Evolutionary conservation across 2,113 vertebrate genomes (phyloP), one percentile per base, ranked within the genome.

Genomic region (Caloenas nicobarica): DNA sequence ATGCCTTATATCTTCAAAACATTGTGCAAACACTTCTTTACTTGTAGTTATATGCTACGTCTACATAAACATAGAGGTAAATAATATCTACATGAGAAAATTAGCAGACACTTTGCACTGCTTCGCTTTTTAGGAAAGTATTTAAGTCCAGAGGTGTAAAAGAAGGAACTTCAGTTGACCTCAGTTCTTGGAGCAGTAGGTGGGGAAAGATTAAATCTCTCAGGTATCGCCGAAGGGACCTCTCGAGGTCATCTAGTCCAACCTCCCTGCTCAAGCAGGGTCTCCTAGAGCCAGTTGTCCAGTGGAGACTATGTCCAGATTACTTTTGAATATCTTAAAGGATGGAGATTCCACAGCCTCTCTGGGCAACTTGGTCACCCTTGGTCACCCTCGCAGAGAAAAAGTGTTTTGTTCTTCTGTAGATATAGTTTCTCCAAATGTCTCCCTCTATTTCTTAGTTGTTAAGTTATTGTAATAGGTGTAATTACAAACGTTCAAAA

Each of bases 1-100:
- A 64, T 40, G 44, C 78, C 57, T 96, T 89, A 2, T 89, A 2
- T 71, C 66, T 92, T 83, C 53, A 40, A 66, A 95, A 80, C 7
- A 5, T 76, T 73, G 58, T 51, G 42, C n/a, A 89, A 91, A 73
- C 18, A 23, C 60, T 81, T 16, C 69, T 85, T 91, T 85, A 48
- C 60, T 70, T 71, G 46, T 68, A 62, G 53, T 57, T 58, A 40
- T 73, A 24, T 65, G 33, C 57, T 76, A n/a, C 25, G 33, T 33
- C 36, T 82, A 1, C 53, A 13, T 66, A 73, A 88, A 51, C 26
- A 28, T 2, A 46, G 62, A 62, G 62, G 11, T 80, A 82, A 80
- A 66, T 77, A 81, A 77, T 69, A 79, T 50, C n/a, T 81, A 14
- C 7, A 0, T 70, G 46, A 83, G 56, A 83, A 88, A 93, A 91